Base-by-base conservation (phyloP, 2,888 invertebrate species). In the Villa cingulata region DNA sequence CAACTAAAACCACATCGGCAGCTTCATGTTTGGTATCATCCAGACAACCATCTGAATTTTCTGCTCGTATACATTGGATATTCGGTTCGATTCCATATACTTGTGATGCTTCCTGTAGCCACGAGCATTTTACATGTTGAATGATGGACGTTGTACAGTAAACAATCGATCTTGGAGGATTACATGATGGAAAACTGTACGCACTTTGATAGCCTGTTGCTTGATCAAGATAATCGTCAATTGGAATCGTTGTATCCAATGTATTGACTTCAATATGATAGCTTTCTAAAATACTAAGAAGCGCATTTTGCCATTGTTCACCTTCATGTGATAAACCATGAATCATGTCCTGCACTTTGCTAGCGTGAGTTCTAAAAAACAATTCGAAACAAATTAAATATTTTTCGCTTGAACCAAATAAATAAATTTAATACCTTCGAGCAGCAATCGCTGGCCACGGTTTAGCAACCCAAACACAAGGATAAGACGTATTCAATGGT, bases 381-480 rank as follows among this genome's bases (percentile, higher is more conserved):
- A 14, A 32, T 23, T 23, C 36, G n/a, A 7, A 36, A n/a, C 4
- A 23, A 40, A 40, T 4, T 39, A 12, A n/a, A n/a, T 1, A 2
- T n/a, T 39, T 38, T 29, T 15, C 17, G 29, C 3, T 17, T 43
- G 18, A 3, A 5, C 32, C 12, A 18, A 12, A 29, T n/a, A 16
- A 29, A 41, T 15, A 27, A 41, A 36, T 16, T 3, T 12, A 16
- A 36, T 12, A 50, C 50, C 65, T 62, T 27, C 76, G 77, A 12
- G 83, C 75, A 0, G 81, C 80, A 38, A 87, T 69, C 0, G 83
- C 81, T 0, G 83, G 78, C 81, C 86, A 86, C 0, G 89, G 88
- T 56, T 81, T 77, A 2, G 80, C 72, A 15, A 86, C 75, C 88
- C 89, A 89, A 10, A 80, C 70, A 59, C 89, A 89, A 0, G 85